These are phyloP conservation scores for Falco columbarius DNA, from an alignment of 2,797 vertebrate species.

Conservation along the genomic window DNA sequence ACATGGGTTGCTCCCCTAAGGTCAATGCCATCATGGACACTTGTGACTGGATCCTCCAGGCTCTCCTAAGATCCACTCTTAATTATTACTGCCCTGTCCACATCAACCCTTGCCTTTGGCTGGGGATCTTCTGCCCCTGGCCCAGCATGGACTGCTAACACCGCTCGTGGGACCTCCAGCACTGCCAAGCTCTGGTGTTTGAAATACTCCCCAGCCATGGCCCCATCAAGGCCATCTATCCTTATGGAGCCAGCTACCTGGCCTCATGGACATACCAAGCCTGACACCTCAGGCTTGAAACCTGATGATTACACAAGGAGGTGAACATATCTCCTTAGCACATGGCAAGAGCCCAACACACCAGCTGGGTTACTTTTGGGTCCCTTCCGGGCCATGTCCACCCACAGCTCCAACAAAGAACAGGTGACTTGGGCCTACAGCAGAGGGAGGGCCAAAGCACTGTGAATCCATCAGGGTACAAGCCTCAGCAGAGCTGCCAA, in stretches of 20 bases:
- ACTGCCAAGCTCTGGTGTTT: background rate
- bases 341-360: background rate
- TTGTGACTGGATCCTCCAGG: background rate
- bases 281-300: background rate
- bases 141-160: background rate
- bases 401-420: background rate
- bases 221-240: background rate
- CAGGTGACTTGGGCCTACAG: background rate
- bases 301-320: background rate
- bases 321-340: background rate
- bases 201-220: background rate
- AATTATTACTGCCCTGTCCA: background rate
- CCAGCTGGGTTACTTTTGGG: background rate
- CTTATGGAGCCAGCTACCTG: background rate
- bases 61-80: background rate
- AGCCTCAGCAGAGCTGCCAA: background rate
- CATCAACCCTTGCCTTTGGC: background rate
- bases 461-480: background rate
- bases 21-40: background rate
- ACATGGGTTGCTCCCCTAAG: background rate
- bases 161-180: background rate
- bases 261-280: background rate
- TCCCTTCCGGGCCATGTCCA: background rate
- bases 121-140: background rate
- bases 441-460: background rate